Evolutionary conservation across 1,140 invertebrate species (phyloP).

Genomic region (Paracyclopina nana): DNA sequence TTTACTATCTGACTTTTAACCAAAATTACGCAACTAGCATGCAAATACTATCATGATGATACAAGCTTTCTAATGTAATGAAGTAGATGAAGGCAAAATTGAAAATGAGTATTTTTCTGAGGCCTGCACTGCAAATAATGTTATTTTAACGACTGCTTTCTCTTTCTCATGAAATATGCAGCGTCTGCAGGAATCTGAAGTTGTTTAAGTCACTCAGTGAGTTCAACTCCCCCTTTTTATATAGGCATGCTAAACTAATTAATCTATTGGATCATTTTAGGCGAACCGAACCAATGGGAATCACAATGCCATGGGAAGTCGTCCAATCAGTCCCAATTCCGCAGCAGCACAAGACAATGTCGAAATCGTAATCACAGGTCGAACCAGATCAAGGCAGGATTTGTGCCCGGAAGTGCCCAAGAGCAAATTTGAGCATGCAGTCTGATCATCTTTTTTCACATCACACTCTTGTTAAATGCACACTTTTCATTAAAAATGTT

Average conservation of each 20-base stretch:
- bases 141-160: not conserved
- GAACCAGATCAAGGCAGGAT: slow-evolving; percentile 12
- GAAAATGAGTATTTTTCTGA: too few relatives aligned
- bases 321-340: not conserved
- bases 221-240: not conserved
- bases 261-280: not conserved
- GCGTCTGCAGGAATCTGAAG: not conserved
- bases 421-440: slow-evolving; percentile 15
- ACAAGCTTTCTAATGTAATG: too few relatives aligned
- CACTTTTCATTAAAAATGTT: too few relatives aligned
- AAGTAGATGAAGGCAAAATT: too few relatives aligned
- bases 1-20: too few relatives aligned
- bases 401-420: slow-evolving; percentile 11
- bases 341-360: not conserved
- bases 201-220: not conserved
- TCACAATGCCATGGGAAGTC: not conserved
- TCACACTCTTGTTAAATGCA: too few relatives aligned
- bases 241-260: not conserved
- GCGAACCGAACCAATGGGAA: too few relatives aligned
- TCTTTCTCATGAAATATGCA: not conserved
- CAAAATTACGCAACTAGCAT: too few relatives aligned
- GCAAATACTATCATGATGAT: too few relatives aligned
- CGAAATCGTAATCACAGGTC: slow-evolving; percentile 7
- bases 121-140: too few relatives aligned
- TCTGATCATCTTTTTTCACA: too few relatives aligned